Conservation (phyloP, 2,888 invertebrate genomes). For the Apotomis capreana region DNA sequence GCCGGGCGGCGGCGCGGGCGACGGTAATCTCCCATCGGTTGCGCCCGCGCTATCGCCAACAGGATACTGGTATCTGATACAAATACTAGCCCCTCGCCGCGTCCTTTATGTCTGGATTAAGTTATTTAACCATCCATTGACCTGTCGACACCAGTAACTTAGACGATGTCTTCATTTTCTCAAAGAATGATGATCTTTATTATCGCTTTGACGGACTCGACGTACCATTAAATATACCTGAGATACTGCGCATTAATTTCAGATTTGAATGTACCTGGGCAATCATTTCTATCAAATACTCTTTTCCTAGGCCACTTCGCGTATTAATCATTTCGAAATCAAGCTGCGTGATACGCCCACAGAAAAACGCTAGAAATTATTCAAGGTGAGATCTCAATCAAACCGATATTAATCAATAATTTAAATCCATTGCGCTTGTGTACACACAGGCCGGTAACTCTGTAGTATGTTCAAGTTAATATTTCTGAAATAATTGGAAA, state of each 20-base stretch:
- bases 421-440: conserved; percentile 5
- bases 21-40: conserved; percentile 57
- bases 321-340: conserved; percentile 32
- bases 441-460: neutral
- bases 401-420: conserved; percentile 33
- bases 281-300: neutral
- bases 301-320: conserved; percentile 20
- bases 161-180: conserved; percentile 3
- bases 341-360: conserved; percentile 33
- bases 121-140: conserved; percentile 61
- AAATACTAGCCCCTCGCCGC: conserved; percentile 54
- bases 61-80: conserved; percentile 60
- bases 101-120: conserved; percentile 65
- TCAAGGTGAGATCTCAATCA: conserved; percentile 35
- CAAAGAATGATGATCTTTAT: conserved; percentile 11
- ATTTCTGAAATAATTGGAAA: neutral
- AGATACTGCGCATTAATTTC: neutral
- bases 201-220: neutral
- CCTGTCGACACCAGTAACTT: conserved; percentile 45
- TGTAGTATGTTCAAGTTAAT: neutral
- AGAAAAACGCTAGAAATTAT: conserved; percentile 33
- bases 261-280: neutral
- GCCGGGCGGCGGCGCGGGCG: conserved; percentile 63
- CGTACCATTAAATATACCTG: neutral
- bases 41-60: conserved; percentile 54